These are phyloP conservation scores for Drosophila repleta DNA, from an alignment of 1,140 invertebrate genomes.

Conservation along the genomic window DNA sequence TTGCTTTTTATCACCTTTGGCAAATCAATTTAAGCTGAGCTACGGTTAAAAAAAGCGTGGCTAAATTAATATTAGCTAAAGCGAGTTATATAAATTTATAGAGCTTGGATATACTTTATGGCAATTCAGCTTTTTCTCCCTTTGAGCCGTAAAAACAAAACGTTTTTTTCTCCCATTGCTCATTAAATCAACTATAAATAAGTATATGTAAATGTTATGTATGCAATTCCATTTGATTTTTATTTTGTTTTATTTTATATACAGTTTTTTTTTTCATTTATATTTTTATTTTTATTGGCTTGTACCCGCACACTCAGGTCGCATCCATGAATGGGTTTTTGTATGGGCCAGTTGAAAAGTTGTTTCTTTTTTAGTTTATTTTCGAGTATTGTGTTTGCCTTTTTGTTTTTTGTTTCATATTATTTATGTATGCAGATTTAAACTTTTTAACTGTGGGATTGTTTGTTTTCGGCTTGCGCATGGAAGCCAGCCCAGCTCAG, in stretches of 20 bases:
- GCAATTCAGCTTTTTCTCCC: neutral
- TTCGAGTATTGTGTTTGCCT: conserved; percentile 38
- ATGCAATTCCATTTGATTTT: conserved; percentile 32
- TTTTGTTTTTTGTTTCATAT: conserved; percentile 63
- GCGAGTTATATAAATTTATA: conserved; percentile 20
- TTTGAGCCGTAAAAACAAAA: conserved; percentile 9
- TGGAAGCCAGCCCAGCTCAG: conserved; percentile 9
- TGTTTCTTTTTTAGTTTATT: conserved; percentile 36
- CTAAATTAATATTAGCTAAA: conserved; percentile 9
- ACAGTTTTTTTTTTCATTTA: conserved; percentile 7
- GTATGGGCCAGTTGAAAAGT: conserved; percentile 30
- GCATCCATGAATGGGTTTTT: conserved; percentile 41
- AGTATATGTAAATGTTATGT: conserved; percentile 43
- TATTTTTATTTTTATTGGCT: conserved; percentile 15
- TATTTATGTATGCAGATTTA: conserved; percentile 71
- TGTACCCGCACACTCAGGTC: conserved; percentile 16
- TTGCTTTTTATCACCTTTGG: conserved; percentile 7
- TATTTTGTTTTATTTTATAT: conserved; percentile 22
- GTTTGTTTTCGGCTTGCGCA: conserved; percentile 27
- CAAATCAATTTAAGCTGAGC: neutral
- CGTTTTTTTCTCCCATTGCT: conserved; percentile 11
- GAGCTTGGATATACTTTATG: conserved; percentile 1
- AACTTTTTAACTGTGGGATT: conserved; percentile 44
- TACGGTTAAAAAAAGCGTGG: neutral
- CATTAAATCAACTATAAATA: conserved; percentile 35